Base-by-base conservation (phyloP, 1,140 invertebrate species). In the Anastrepha ludens region DNA sequence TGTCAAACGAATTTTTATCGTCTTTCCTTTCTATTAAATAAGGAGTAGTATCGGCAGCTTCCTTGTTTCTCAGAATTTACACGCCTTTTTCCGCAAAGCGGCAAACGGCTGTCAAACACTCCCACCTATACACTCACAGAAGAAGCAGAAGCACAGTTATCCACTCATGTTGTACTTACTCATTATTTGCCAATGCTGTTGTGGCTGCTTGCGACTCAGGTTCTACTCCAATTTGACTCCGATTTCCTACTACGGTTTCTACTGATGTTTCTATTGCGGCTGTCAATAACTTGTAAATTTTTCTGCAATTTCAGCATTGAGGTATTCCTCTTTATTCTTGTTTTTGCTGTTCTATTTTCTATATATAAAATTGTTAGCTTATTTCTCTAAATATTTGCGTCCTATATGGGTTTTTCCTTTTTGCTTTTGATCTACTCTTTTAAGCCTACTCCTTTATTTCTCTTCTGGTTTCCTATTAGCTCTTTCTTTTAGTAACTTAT, bases 191-290 rank as follows among this genome's bases (percentile, higher is more conserved):
- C 6, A 20, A 81, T 20, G 47, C 17, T 55, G 74, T 47, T 78
- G 15, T 17, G 47, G 1, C 11, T n/a, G 70, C 6, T 20, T 55
- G 20, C 17, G 47, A 55, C 47, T 81, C 74, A 81, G n/a, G 44
- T 81, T 50, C n/a, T 55, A 81, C 74, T 86, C 85, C 85, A 9
- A 62, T 65, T 41, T 59, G 50, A 86, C n/a, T 86, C 9, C 39
- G 59, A 4, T 41, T 41, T 20, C 15, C 65, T 67, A 29, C 15
- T 86, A 11, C 55, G 11, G 6, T 20, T 65, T 62, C 58, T 11
- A 41, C 59, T 86, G 74, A 17, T 5, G 5, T 67, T 67, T 67
- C 29, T 20, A 17, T 39, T 39, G 29, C 29, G 6, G n/a, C 7
- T 81, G 17, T 81, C 3, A 29, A 8, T 81, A 13, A 2, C 6